Percentiles rank a stretch among this genome's conserved stretches.
phyloP scores from a whole-genome alignment of 2,888 invertebrate species.

The Apantesis nais region DNA sequence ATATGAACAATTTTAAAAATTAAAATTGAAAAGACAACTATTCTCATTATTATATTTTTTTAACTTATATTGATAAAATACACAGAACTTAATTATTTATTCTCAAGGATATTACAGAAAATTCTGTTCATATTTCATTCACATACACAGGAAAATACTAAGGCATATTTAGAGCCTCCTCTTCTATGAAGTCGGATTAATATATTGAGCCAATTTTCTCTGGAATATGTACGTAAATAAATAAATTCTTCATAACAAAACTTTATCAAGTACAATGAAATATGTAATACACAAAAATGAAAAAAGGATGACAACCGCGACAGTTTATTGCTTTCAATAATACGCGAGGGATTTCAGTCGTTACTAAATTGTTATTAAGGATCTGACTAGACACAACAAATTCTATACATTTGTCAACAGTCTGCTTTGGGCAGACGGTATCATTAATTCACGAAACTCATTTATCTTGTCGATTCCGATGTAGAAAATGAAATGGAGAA shows the following conservation, averaged over 20 bases:
- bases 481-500: constrained; percentile 63
- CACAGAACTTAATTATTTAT: too few relatives aligned
- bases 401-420: constrained; percentile 68
- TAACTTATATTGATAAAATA: too few relatives aligned
- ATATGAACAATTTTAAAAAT: too few relatives aligned
- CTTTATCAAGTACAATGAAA: constrained; percentile 2
- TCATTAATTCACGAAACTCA: constrained; percentile 66
- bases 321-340: constrained; percentile 33
- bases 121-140: too few relatives aligned
- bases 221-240: neutral
- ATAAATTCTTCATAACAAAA: neutral
- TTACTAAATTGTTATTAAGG: constrained; percentile 32
- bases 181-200: neutral
- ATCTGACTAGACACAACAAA: constrained; percentile 56
- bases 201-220: constrained; percentile 5
- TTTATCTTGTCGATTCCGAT: constrained; percentile 67
- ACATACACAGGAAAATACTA: neutral
- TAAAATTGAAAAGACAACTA: too few relatives aligned
- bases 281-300: constrained; percentile 2
- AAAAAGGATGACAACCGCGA: constrained; percentile 18
- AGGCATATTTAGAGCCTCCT: neutral
- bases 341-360: constrained; percentile 24
- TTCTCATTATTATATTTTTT: too few relatives aligned
- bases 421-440: constrained; percentile 57
- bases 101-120: too few relatives aligned